Base-by-base conservation (phyloP, 2,797 vertebrate species). In the Coregonus suidteri region DNA sequence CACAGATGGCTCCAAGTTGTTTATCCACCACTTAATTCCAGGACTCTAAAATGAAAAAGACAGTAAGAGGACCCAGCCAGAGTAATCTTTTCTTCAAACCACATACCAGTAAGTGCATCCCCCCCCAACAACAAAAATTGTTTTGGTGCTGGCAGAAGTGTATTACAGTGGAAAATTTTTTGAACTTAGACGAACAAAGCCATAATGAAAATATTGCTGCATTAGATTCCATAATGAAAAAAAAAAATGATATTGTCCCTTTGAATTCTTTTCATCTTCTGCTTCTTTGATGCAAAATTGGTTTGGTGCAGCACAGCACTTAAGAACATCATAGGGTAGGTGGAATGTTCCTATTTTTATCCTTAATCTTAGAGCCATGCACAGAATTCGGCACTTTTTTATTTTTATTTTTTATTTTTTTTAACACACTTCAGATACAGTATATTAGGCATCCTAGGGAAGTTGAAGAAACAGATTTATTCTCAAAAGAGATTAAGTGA, bases 201-300 rank as follows among this genome's bases (percentile, higher is more conserved):
- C 79, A 54, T 20, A 64, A 76, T 53, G 74, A 81, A 84, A 80
- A 82, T 72, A 71, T 77, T 87, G 76, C 82, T 79, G 68, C 66
- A 69, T 78, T 74, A 82, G 81, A 88, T 88, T 90, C 88, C 70
- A 72, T 75, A 70, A 73, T 18, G 18, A 18, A 56, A 41, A 20
- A 70, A 70, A 64, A 20, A 70, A 64, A 75, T 34, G 9, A 47
- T 47, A 47, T 47, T 47, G 41, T 47, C 41, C 41, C 9, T 47
- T 47, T 47, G 41, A 47, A 47, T 47, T 47, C 41, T 47, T 91
- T 91, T 91, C 86, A 91, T 91, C 81, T 85, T 59, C 1, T 69
- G 80, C 81, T 81, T 80, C 86, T 92, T 89, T 92, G 85, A 91
- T 91, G 87, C 85, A 85, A 87, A 92, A 90, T 90, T 88, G 86